These are phyloP conservation scores for Pyrgilauda ruficollis DNA, from an alignment of 2,113 vertebrate species.

Conservation along the genomic window DNA sequence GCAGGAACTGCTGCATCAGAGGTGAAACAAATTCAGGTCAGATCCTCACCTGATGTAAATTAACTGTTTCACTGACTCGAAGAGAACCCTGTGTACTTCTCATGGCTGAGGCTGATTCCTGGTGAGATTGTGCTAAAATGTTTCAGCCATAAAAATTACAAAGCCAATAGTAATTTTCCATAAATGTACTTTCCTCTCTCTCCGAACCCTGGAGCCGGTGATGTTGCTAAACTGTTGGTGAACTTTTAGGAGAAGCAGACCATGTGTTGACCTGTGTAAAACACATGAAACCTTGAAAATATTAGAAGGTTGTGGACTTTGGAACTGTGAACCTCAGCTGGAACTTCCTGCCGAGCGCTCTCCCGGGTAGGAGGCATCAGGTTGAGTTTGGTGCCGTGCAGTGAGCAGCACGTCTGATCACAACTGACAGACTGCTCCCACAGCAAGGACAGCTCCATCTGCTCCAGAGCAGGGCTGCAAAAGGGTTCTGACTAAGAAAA, in stretches of 20 bases:
- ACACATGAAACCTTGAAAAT: slow-evolving; percentile 52
- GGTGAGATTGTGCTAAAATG: not conserved
- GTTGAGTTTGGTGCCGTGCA: slow-evolving; percentile 50
- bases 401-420: slow-evolving; percentile 60
- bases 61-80: not conserved
- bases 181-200: not conserved
- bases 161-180: not conserved
- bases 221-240: slow-evolving; percentile 23
- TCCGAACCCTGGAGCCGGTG: not conserved
- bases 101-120: not conserved
- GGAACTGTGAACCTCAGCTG: slow-evolving; percentile 61
- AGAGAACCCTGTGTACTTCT: not conserved
- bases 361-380: slow-evolving; percentile 37
- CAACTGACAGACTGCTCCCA: slow-evolving; percentile 72
- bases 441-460: slow-evolving; percentile 61
- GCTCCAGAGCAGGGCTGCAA: slow-evolving; percentile 42
- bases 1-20: not conserved
- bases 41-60: slow-evolving; percentile 58
- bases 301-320: slow-evolving; percentile 58
- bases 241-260: slow-evolving; percentile 5
- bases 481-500: slow-evolving; percentile 39
- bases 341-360: slow-evolving; percentile 64
- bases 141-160: not conserved
- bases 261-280: slow-evolving; percentile 35
- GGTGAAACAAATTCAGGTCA: slow-evolving; percentile 49